A percentile compares a stretch with the other conserved stretches of the same genome.
Evolutionary conservation across 37 sponge, comb jelly and placozoan species (phyloP).

Genomic region (Ephydatia muelleri): DNA sequence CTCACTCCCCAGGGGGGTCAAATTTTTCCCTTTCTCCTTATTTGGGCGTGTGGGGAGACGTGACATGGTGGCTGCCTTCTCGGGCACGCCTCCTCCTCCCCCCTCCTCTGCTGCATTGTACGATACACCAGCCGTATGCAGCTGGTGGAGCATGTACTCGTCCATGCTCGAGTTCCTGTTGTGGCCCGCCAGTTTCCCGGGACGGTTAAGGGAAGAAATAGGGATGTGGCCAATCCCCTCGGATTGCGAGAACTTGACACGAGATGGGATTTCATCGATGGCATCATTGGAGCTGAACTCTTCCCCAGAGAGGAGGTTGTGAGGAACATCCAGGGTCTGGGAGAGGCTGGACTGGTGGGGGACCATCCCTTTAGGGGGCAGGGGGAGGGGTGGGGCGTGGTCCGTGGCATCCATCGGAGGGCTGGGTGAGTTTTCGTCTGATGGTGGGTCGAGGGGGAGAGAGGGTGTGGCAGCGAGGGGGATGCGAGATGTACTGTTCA

Average conservation of each 20-base stretch:
- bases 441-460: background rate
- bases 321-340: background rate
- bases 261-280: slow-evolving; percentile 12
- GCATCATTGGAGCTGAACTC: slow-evolving; percentile 26
- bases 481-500: background rate
- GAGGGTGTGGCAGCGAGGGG: slow-evolving; percentile 6
- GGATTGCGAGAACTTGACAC: background rate
- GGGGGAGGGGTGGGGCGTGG: slow-evolving; percentile 27
- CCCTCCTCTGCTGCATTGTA: background rate
- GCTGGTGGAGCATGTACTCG: slow-evolving; percentile 51
- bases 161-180: slow-evolving; percentile 55
- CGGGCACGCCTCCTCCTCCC: background rate
- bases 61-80: slow-evolving; percentile 36
- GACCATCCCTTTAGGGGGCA: background rate
- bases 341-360: background rate
- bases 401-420: slow-evolving; percentile 29
- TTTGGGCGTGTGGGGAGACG: slow-evolving; percentile 11
- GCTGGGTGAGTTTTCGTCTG: slow-evolving; percentile 5
- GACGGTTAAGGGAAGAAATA: background rate
- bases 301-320: slow-evolving; percentile 10
- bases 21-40: slow-evolving; percentile 22
- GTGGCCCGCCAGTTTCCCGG: slow-evolving; percentile 34
- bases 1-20: slow-evolving; percentile 14
- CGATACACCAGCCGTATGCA: slow-evolving; percentile 29
- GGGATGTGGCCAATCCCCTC: background rate